Evolutionary conservation across 2,797 vertebrate genomes (phyloP).

Genomic region (Aplochiton taeniatus): DNA sequence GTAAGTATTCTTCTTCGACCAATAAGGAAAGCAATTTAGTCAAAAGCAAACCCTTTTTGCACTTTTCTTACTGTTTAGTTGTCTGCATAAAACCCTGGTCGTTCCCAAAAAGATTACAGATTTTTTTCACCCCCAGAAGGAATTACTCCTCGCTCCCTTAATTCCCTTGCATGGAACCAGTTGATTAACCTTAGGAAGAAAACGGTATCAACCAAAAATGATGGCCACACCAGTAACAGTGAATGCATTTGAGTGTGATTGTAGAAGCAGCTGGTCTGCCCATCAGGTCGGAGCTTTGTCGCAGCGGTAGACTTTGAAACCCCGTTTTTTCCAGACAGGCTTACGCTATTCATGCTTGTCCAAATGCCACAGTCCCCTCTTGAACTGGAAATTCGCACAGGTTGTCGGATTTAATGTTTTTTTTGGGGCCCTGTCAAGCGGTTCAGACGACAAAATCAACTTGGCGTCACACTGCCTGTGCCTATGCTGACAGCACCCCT

Average conservation of each 20-base stretch:
- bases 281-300: too few species aligned
- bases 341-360: conserved; percentile 9
- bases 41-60: conserved; percentile 49
- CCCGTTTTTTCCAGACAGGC: not conserved
- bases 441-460: conserved; percentile 32
- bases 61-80: conserved; percentile 37
- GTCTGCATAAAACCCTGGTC: conserved; percentile 24
- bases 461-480: conserved; percentile 47
- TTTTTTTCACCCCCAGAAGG: not conserved
- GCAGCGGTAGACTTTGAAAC: too few species aligned
- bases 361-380: not conserved
- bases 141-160: too few species aligned
- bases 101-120: not conserved
- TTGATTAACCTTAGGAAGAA: too few species aligned
- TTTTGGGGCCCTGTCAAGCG: conserved; percentile 28
- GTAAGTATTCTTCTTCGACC: conserved; percentile 93
- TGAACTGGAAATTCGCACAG: conserved; percentile 7
- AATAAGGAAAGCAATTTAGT: conserved; percentile 62
- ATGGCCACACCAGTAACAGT: too few species aligned
- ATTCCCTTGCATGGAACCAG: too few species aligned
- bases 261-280: too few species aligned
- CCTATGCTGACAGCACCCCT: conserved; percentile 26
- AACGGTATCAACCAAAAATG: too few species aligned
- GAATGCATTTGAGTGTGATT: too few species aligned
- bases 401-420: conserved; percentile 1